These are phyloP conservation scores for Cebidichthys violaceus DNA, from an alignment of 2,113 vertebrate genomes.

Conservation along the genomic window DNA sequence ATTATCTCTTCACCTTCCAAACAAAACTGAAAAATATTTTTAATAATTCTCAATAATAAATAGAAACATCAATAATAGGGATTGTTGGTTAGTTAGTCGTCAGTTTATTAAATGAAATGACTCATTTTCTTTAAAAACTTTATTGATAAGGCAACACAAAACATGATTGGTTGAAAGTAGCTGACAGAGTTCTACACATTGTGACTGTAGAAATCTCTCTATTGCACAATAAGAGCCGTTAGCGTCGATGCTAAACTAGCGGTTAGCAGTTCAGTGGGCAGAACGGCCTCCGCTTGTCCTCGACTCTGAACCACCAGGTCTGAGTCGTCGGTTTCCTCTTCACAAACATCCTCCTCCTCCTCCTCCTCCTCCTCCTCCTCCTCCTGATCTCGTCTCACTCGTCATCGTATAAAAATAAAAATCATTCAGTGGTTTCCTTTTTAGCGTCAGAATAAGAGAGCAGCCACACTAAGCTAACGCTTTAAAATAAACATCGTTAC, in stretches of 20 bases:
- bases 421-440: conserved; percentile 12
- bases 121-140: conserved; percentile 59
- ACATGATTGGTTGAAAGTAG: conserved; percentile 29
- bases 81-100: not conserved
- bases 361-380: not conserved
- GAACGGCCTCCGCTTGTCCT: conserved; percentile 5
- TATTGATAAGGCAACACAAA: conserved; percentile 78
- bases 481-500: not conserved
- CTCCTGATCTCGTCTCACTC: not conserved
- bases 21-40: not conserved
- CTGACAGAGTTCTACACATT: not conserved
- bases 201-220: conserved; percentile 28
- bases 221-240: conserved; percentile 25
- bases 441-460: not conserved
- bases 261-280: conserved; percentile 28
- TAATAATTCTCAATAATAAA: not conserved
- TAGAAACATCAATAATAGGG: not conserved
- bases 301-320: not conserved
- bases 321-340: not conserved
- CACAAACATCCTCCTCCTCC: no score
- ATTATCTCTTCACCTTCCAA: not conserved
- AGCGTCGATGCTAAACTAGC: not conserved
- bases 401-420: conserved; percentile 53
- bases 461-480: not conserved
- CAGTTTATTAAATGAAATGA: not conserved